A percentile compares a stretch with the other conserved stretches of the same genome.
Evolutionary conservation across 2,797 vertebrate species (phyloP).

Genomic region (Pteropus rufus): DNA sequence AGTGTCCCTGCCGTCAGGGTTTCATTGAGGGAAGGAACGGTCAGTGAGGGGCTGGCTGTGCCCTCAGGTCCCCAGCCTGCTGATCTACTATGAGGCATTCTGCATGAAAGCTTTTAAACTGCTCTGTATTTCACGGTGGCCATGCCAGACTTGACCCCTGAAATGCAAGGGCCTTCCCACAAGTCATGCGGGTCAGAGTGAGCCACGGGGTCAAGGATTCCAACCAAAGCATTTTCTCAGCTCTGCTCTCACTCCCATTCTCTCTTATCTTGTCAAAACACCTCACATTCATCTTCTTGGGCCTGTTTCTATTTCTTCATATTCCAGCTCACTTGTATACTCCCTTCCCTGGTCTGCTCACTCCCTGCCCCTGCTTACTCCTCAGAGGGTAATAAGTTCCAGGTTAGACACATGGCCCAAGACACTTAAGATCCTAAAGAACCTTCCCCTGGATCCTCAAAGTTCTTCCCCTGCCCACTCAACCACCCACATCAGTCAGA

Average conservation of each 20-base stretch:
- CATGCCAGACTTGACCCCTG: not conserved
- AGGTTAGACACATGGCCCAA: rapidly evolving
- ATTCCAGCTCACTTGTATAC: not conserved
- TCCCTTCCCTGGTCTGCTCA: not conserved
- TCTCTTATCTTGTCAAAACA: not conserved
- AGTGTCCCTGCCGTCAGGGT: not conserved
- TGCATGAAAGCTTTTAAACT: rapidly evolving
- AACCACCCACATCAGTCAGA: not conserved
- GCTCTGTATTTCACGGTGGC: not conserved
- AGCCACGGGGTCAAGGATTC: not conserved
- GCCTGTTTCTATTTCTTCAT: not conserved
- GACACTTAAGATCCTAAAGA: not conserved
- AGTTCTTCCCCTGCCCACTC: not conserved
- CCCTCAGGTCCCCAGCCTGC: not conserved
- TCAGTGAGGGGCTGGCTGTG: not conserved
- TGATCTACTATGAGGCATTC: rapidly evolving
- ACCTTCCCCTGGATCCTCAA: rapidly evolving
- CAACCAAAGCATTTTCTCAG: not conserved
- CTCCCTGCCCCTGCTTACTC: not conserved
- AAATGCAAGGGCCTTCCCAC: not conserved
- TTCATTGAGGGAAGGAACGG: not conserved
- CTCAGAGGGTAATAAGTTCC: too few species aligned
- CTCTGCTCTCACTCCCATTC: not conserved
- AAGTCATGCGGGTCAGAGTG: rapidly evolving
- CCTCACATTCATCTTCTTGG: too few species aligned